Percentiles rank a stretch among this genome's conserved stretches.
Conservation (phyloP, 2,797 vertebrate genomes). For the Rhinatrema bivittatum region DNA sequence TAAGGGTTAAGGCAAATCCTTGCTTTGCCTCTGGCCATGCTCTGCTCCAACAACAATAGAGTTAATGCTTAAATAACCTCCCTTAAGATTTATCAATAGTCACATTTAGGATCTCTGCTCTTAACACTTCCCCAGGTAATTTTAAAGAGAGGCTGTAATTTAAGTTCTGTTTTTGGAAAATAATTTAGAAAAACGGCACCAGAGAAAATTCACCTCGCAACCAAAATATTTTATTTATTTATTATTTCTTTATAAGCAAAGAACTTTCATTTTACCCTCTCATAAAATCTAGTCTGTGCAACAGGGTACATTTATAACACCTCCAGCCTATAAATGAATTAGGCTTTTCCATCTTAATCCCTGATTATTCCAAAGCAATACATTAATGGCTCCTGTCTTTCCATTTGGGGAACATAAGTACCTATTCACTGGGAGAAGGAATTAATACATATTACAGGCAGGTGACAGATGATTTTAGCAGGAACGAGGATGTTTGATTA, state of each 20-base stretch:
- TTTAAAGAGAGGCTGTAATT: slow-evolving; percentile 23
- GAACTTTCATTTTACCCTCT: slow-evolving; percentile 47
- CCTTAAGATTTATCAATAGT: slow-evolving; percentile 25
- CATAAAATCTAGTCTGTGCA: slow-evolving; percentile 22
- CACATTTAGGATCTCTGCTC: slow-evolving; percentile 23
- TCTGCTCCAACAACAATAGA: slow-evolving; percentile 32
- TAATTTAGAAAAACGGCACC: slow-evolving; percentile 10
- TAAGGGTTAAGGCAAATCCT: slow-evolving; percentile 18
- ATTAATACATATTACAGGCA: no score
- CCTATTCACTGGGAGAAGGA: no score
- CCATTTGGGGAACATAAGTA: no score
- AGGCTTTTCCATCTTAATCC: no score
- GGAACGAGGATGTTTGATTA: no score
- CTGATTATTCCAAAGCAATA: no score
- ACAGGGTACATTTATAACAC: no score
- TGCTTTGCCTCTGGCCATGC: slow-evolving; percentile 30
- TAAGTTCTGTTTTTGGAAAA: slow-evolving; percentile 29
- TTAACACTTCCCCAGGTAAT: slow-evolving; percentile 25
- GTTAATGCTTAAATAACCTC: slow-evolving; percentile 28
- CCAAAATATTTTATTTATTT: no score
- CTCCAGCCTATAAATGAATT: no score
- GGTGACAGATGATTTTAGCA: no score
- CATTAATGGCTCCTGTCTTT: no score
- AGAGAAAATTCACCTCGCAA: slow-evolving; percentile 10
- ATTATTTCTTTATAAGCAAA: slow-evolving; percentile 34